Evolutionary conservation across 2,113 vertebrate species (phyloP).

Genomic region (Ictalurus punctatus): DNA sequence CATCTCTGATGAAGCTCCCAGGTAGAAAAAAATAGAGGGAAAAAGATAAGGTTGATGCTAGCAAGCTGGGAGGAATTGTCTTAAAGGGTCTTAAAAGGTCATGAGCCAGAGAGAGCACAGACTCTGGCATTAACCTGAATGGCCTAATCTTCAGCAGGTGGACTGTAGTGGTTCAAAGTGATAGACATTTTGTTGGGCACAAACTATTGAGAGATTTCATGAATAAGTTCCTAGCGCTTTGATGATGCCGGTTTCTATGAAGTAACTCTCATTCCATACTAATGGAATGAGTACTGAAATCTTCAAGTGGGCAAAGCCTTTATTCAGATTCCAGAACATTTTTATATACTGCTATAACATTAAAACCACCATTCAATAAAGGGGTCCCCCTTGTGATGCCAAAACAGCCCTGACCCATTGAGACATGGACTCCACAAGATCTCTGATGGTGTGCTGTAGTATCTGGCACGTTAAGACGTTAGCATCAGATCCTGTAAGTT

Average conservation of each 20-base stretch:
- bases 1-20: conserved; percentile 38
- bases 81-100: conserved; percentile 50
- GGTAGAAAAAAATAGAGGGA: neutral
- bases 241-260: neutral
- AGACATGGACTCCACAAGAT: too few species aligned
- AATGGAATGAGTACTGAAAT: neutral
- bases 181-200: neutral
- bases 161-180: neutral
- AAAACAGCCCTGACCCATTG: too few species aligned
- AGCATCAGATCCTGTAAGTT: too few species aligned
- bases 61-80: conserved; percentile 51
- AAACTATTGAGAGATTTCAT: neutral
- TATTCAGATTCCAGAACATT: neutral
- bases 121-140: conserved; percentile 35
- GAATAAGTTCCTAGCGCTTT: neutral
- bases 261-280: neutral
- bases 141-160: conserved; percentile 44
- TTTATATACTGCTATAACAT: neutral
- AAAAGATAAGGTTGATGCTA: conserved; percentile 39
- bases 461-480: too few species aligned
- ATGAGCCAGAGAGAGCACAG: conserved; percentile 34
- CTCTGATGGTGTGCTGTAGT: too few species aligned
- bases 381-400: too few species aligned
- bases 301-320: neutral
- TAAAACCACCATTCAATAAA: too few species aligned